Evolutionary conservation across 2,888 invertebrate genomes (phyloP).

Genomic region (Andrena hattorfiana): DNA sequence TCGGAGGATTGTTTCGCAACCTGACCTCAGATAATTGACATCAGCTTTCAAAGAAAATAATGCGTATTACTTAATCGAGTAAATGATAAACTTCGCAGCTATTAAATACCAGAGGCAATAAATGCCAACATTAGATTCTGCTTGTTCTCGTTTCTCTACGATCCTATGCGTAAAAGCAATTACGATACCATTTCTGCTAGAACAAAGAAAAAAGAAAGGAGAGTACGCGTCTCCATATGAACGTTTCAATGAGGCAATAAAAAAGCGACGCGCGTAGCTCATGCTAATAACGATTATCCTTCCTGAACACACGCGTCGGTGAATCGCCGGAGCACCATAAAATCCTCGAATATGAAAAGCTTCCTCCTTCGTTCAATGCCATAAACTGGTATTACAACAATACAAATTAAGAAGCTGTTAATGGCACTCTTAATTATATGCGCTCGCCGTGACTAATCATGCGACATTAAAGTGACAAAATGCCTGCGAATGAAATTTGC

Average conservation of each 20-base stretch:
- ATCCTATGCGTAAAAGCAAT: constrained; percentile 18
- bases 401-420: constrained; percentile 8
- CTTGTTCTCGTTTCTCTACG: not conserved
- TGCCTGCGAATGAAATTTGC: not conserved
- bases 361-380: constrained; percentile 44
- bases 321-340: constrained; percentile 24
- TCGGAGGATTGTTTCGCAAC: too few species aligned
- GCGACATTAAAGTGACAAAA: not conserved
- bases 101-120: not conserved
- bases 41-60: too few species aligned
- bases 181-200: constrained; percentile 19
- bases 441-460: not conserved
- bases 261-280: constrained; percentile 70
- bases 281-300: constrained; percentile 69
- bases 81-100: not conserved
- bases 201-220: constrained; percentile 80
- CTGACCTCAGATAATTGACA: too few species aligned
- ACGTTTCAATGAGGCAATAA: constrained; percentile 75
- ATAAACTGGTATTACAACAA: constrained; percentile 13
- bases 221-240: constrained; percentile 75
- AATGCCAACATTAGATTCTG: not conserved
- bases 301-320: constrained; percentile 65
- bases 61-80: not conserved
- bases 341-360: constrained; percentile 56
- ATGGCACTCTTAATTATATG: not conserved